Base-by-base conservation (phyloP, 2,888 invertebrate species). In the Phlogophora meticulosa region DNA sequence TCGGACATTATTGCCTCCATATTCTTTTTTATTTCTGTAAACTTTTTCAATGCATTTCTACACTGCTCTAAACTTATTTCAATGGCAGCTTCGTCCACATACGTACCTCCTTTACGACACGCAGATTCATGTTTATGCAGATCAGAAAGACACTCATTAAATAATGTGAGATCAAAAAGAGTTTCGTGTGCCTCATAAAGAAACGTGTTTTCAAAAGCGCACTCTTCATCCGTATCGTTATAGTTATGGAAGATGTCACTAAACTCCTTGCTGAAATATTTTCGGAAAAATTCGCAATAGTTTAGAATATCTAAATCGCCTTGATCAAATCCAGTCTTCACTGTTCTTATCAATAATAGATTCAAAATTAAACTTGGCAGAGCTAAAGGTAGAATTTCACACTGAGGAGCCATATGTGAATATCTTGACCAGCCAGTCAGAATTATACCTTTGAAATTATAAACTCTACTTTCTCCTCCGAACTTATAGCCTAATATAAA, bases 341-440 rank as follows among this genome's bases (percentile, higher is more conserved):
- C 92, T 45, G 87, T 92, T 66, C 89, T 80, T 15, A 96, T 88
- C 9, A 96, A 83, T 7, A 96, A 86, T 62, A 97, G 90, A 90
- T 96, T 96, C 7, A 97, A 83, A 0, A 96, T 94, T 1, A 97
- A 90, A 32, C 97, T 97, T 1, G 97, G 97, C 48, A 97, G 89
- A 0, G 96, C 93, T 0, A 95, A 91, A 0, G 97, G 97, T 0
- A 97, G 85, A 0, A 97, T 85, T 88, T 97, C 97, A 83, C 97
- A 97, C 0, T 96, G 91, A 0, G 96, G 96, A 13, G 96, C 94
- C 83, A 97, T 96, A 82, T 97, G 97, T 81, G 96, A 96, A 76
- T 97, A 97, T 48, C 97, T 93, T 20, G 97, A 97, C 97, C 97
- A 97, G 0, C 97, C 98, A 1, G 97, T 97, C 15, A 97, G 86